These are phyloP conservation scores for Xiphophorus birchmanni DNA, from an alignment of 2,797 vertebrate species.

Conservation along the genomic window DNA sequence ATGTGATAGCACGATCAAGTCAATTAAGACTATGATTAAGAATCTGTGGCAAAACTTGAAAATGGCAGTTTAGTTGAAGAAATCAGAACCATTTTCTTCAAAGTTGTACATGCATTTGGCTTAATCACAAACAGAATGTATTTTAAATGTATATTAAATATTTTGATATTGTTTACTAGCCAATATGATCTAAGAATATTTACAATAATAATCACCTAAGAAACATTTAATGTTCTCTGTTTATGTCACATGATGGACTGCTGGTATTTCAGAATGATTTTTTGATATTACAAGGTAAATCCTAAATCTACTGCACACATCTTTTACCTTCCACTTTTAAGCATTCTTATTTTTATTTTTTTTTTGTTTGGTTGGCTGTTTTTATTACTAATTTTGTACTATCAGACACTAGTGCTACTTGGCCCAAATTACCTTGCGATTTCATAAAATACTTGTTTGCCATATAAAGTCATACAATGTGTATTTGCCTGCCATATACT, in stretches of 20 bases:
- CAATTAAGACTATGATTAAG: background rate
- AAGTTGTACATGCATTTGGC: background rate
- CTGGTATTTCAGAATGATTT: background rate
- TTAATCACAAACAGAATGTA: background rate
- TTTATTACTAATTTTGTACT: background rate
- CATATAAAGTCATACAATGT: background rate
- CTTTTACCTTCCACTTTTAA: background rate
- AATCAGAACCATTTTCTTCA: background rate
- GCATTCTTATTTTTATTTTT: background rate
- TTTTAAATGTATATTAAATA: background rate
- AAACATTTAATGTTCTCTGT: background rate
- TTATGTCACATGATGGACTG: background rate
- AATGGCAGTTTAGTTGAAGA: background rate
- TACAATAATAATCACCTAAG: background rate
- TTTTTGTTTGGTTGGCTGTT: background rate
- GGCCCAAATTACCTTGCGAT: background rate
- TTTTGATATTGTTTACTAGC: background rate
- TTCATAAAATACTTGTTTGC: background rate
- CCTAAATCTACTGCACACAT: background rate
- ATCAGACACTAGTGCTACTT: background rate
- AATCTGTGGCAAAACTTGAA: background rate
- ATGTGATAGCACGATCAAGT: background rate
- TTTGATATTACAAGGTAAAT: background rate
- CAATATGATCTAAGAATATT: background rate
- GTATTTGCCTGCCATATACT: background rate